Evolutionary conservation across 2,888 invertebrate genomes (phyloP).

Genomic region (Gastracanthus pulcherrimus): DNA sequence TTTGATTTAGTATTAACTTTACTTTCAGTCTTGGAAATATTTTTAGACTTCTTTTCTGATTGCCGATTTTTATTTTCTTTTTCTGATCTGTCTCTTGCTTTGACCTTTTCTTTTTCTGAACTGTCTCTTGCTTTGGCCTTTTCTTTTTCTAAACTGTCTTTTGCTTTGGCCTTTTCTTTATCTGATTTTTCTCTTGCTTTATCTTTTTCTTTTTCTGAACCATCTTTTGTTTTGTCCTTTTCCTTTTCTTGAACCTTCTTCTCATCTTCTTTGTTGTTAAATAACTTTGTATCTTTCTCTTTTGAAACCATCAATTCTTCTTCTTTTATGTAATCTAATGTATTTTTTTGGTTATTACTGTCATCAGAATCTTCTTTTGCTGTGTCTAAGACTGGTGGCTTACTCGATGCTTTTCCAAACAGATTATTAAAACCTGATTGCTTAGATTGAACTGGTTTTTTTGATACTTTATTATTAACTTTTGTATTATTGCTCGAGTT

Average conservation of each 20-base stretch:
- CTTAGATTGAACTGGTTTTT: constrained; percentile 65
- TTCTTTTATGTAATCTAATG: background rate
- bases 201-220: constrained; percentile 14
- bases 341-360: constrained; percentile 8
- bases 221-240: constrained; percentile 27
- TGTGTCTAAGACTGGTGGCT: constrained; percentile 26
- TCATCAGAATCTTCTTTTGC: constrained; percentile 8
- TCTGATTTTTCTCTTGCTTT: constrained; percentile 24
- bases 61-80: constrained; percentile 42
- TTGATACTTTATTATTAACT: constrained; percentile 58
- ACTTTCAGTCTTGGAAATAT: constrained; percentile 28
- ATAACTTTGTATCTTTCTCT: background rate
- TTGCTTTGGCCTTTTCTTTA: constrained; percentile 21
- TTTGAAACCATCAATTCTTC: constrained; percentile 12
- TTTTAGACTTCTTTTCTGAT: constrained; percentile 20
- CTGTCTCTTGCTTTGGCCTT: constrained; percentile 24
- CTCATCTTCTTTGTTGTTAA: constrained; percentile 22
- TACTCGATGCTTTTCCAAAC: constrained; percentile 65
- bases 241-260: constrained; percentile 23
- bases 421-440: constrained; percentile 68
- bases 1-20: constrained; percentile 51
- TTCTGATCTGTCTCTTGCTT: constrained; percentile 18
- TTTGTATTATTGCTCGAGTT: constrained; percentile 48
- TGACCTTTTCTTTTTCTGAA: constrained; percentile 16
- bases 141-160: constrained; percentile 5